Conservation (phyloP, 2,113 vertebrate species). For the Lipotes vexillifer region DNA sequence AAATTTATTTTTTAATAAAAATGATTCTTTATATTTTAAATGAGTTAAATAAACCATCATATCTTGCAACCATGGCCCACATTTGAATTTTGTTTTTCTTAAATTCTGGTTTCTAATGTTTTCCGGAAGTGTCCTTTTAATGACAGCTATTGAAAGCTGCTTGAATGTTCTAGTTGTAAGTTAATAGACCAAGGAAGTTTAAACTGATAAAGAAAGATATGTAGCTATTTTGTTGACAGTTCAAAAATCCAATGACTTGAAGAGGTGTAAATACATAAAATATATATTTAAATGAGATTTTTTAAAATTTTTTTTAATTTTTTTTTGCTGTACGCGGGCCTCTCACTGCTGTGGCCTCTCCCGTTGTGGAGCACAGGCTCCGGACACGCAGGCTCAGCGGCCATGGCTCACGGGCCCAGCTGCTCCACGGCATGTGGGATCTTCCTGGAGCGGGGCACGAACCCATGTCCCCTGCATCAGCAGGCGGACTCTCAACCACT, state of each 20-base stretch:
- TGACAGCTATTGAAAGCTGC: background rate
- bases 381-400: too few species aligned
- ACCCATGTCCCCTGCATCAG: too few species aligned
- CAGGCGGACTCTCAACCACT: too few species aligned
- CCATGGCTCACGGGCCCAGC: too few species aligned
- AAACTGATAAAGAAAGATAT: background rate
- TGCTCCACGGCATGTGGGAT: too few species aligned
- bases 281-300: background rate
- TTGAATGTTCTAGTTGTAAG: background rate
- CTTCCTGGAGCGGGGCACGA: too few species aligned
- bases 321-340: too few species aligned
- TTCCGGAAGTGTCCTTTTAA: background rate
- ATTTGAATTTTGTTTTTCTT: background rate
- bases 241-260: background rate
- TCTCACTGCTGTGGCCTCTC: too few species aligned
- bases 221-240: background rate
- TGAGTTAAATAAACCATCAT: background rate
- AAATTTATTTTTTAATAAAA: background rate
- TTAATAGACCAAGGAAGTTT: background rate
- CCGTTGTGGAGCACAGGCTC: too few species aligned
- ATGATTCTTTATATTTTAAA: background rate
- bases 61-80: background rate
- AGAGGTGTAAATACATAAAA: background rate
- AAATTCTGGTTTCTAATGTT: background rate
- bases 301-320: too few species aligned